phyloP scores from a whole-genome alignment of 64 coral and sea anemone genomes.

The Pachyseris speciosa region DNA sequence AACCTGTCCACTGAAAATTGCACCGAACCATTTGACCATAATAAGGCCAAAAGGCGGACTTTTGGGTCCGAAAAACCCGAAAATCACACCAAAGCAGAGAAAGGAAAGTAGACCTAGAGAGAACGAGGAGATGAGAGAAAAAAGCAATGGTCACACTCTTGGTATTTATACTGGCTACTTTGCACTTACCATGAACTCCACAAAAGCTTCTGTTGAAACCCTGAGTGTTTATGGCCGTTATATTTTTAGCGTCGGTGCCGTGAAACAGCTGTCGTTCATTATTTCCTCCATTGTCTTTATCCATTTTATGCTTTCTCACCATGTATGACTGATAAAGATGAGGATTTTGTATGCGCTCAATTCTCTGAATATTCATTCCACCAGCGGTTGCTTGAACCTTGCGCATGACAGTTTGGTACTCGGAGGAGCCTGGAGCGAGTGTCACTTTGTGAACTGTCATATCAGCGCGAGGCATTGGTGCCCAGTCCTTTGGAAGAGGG shows the following conservation, averaged over 20 bases:
- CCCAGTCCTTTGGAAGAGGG: not conserved
- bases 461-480: not conserved
- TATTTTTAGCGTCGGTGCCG: not conserved
- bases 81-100: too few species aligned
- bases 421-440: not conserved
- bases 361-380: not conserved
- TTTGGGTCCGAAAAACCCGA: too few species aligned
- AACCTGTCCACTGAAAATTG: too few species aligned
- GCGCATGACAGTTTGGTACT: not conserved
- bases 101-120: too few species aligned
- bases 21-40: too few species aligned
- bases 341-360: slow-evolving; percentile 17
- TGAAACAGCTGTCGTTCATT: slow-evolving; percentile 18
- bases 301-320: slow-evolving; percentile 10
- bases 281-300: not conserved
- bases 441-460: not conserved
- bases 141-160: too few species aligned
- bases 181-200: not conserved
- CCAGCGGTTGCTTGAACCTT: not conserved
- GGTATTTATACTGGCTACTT: too few species aligned
- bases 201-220: slow-evolving; percentile 35
- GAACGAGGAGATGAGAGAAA: too few species aligned
- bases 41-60: too few species aligned
- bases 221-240: slow-evolving; percentile 2
- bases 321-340: not conserved